Evolutionary conservation across 2,113 vertebrate species (phyloP).

Genomic region (Bufo gargarizans): DNA sequence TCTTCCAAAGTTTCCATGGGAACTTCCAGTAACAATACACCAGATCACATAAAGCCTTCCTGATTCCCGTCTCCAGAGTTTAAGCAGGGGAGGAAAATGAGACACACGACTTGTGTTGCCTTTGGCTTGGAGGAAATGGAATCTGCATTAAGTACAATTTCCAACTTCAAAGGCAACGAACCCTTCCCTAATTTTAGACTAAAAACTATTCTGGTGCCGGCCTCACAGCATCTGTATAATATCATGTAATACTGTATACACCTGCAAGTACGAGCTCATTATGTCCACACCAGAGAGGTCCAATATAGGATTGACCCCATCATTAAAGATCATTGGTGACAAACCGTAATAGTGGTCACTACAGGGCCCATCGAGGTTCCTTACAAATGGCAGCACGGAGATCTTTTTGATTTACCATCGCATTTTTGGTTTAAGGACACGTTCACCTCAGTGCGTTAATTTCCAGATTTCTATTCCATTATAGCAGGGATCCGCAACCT

Average conservation of each 20-base stretch:
- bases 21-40: not conserved
- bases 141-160: conserved; percentile 2
- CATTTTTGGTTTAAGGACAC: no score
- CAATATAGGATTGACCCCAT: no score
- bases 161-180: not conserved
- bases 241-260: not conserved
- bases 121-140: not conserved
- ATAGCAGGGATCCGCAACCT: no score
- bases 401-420: no score
- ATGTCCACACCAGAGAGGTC: no score
- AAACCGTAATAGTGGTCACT: no score
- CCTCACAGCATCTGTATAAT: not conserved
- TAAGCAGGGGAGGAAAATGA: not conserved
- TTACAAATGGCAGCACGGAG: no score
- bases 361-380: no score
- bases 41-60: not conserved
- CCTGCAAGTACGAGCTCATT: not conserved
- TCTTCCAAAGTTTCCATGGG: not conserved
- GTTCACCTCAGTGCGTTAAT: no score
- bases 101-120: conserved; percentile 2
- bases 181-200: not conserved
- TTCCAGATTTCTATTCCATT: no score
- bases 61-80: not conserved
- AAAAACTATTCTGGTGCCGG: not conserved
- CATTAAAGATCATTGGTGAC: no score